Base-by-base conservation (phyloP, 2,888 invertebrate species). In the Pterobdella sp. region DNA sequence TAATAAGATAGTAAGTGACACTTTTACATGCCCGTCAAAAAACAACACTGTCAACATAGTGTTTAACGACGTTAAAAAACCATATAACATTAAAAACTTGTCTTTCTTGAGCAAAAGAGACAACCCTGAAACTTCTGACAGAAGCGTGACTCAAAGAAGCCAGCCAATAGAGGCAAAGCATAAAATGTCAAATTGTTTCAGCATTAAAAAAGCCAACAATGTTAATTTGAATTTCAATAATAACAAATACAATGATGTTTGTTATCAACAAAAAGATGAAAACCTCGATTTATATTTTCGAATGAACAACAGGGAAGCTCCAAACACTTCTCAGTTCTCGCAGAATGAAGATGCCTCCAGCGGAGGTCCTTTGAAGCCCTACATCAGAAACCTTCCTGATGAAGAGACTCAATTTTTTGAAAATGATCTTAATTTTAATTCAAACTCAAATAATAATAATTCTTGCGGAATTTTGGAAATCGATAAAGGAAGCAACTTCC, bases 1-100 rank as follows among this genome's bases (percentile, higher is more conserved):
- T 18, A 34, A 31, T 66, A 29, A 34, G 35, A 66, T n/a, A 34
- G 29, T 1, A 32, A 1, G 29, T n/a, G 22, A 68, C 34, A n/a
- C 26, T n/a, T 26, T 4, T 2, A 26, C n/a, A 22, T 37, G 36
- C 29, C 7, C 35, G 2, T 26, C 49, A 14, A 69, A 42, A 32
- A 37, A 69, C 32, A 69, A 69, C 34, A 69, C 69, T 26, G 69
- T 69, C 42, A 69, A 69, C 69, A 69, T 69, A 1, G 69, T 69
- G 31, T 69, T 69, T 52, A 69, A 69, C 31, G 69, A 69, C 49
- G 71, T 42, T n/a, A 32, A 69, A 32, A 69, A 69, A 10, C 37
- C 69, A 22, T 37, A 49, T 29, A 52, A 42, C 42, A 69, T 69
- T 1, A 29, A 29, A 49, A 49, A 49, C 52, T 49, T 49, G 22